Conservation (phyloP, 2,888 invertebrate species). For the Augochlorella aurata region DNA sequence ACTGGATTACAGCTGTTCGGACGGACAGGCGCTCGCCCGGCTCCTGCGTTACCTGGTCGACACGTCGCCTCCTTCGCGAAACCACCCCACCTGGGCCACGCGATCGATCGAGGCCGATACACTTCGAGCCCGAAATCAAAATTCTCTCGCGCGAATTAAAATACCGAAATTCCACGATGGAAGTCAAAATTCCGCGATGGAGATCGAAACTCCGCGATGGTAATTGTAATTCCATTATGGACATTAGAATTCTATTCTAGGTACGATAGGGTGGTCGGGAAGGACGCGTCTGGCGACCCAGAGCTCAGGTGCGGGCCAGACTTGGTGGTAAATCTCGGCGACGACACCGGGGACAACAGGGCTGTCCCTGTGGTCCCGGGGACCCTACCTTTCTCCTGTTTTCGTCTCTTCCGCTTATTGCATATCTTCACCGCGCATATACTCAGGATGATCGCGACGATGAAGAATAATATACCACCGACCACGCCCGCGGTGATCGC, state of each 20-base stretch:
- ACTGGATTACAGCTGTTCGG: conserved; percentile 59
- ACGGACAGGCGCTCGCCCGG: conserved; percentile 69
- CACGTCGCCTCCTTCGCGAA: conserved; percentile 43
- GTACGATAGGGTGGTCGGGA: not conserved
- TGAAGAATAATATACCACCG: conserved; percentile 98
- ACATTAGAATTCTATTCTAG: no score
- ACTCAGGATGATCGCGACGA: conserved; percentile 97
- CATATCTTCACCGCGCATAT: conserved; percentile 99
- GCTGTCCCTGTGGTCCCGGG: conserved; percentile 23
- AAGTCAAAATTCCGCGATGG: no score
- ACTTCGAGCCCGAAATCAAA: not conserved
- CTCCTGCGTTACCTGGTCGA: conserved; percentile 68
- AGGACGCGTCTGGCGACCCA: conserved; percentile 50
- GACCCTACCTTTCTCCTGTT: conserved; percentile 96
- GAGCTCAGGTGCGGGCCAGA: conserved; percentile 70
- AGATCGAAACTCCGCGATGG: no score
- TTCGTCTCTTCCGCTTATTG: conserved; percentile 97
- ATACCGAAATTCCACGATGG: no score
- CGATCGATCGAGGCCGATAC: not conserved
- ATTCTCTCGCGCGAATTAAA: no score
- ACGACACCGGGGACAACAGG: conserved; percentile 10
- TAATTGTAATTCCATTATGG: no score
- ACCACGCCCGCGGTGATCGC: conserved; percentile 98
- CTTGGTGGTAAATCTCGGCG: conserved; percentile 44
- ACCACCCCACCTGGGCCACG: no score